Evolutionary conservation across 2,888 invertebrate genomes (phyloP).

Genomic region (Invenusta paracnida): DNA sequence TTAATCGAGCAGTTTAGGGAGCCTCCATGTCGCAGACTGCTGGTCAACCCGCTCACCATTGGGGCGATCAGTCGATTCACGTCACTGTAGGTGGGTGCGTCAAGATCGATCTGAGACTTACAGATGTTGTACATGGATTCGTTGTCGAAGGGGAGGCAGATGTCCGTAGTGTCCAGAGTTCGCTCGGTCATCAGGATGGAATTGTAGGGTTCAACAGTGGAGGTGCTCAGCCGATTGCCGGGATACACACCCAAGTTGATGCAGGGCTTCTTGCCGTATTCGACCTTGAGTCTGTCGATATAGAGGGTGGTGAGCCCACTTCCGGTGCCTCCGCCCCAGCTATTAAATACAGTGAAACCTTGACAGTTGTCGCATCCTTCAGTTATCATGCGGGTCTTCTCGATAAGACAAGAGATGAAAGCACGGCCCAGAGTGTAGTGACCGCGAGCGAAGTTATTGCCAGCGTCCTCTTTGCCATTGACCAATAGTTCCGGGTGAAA

Average conservation of each 20-base stretch:
- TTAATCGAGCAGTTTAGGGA: conserved; percentile 32
- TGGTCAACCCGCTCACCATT: conserved; percentile 29
- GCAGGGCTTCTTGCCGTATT: conserved; percentile 45
- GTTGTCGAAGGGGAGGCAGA: conserved; percentile 64
- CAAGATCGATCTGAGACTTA: not conserved
- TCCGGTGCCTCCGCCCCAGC: conserved; percentile 47
- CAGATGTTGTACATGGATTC: conserved; percentile 44
- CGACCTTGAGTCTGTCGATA: conserved; percentile 45
- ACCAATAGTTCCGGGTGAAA: conserved; percentile 47
- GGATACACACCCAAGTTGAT: conserved; percentile 46
- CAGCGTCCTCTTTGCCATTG: conserved; percentile 46
- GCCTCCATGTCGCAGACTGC: conserved; percentile 40
- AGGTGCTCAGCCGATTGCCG: conserved; percentile 45
- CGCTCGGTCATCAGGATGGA: conserved; percentile 45
- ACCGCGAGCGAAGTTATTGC: conserved; percentile 47
- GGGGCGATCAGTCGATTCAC: conserved; percentile 37
- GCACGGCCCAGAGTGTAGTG: conserved; percentile 46
- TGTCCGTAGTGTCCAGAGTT: conserved; percentile 75
- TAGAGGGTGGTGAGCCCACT: conserved; percentile 46
- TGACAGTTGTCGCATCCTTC: conserved; percentile 46
- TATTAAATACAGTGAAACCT: conserved; percentile 46
- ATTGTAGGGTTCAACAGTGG: conserved; percentile 47
- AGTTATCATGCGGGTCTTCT: conserved; percentile 40
- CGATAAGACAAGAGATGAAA: conserved; percentile 24
- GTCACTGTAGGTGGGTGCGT: conserved; percentile 35